phyloP scores from a whole-genome alignment of 2,888 invertebrate species.

The Diadegma fenestrale region DNA sequence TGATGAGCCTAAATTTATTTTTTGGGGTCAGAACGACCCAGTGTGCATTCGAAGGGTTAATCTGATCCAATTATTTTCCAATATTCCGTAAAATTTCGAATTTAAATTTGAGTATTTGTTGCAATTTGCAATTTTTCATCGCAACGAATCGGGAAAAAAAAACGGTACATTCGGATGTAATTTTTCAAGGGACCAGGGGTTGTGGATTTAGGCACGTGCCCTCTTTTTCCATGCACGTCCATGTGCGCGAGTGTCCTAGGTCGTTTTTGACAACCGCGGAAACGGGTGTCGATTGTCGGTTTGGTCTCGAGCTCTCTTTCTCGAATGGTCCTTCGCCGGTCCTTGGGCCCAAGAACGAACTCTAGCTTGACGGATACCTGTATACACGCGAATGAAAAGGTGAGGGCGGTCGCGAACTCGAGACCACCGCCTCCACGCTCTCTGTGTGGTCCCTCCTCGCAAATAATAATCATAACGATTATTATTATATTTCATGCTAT shows the following conservation, averaged over 20 bases:
- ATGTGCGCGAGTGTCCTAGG: conserved; percentile 23
- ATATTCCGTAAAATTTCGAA: too few relatives aligned
- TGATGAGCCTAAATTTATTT: too few relatives aligned
- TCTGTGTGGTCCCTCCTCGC: conserved; percentile 64
- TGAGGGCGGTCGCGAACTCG: conserved; percentile 66
- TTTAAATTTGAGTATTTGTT: too few relatives aligned
- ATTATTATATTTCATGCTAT: conserved; percentile 63
- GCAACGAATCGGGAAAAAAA: too few relatives aligned
- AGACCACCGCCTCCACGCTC: conserved; percentile 64
- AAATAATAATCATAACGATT: conserved; percentile 60
- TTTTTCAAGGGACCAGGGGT: background rate
- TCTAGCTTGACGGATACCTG: conserved; percentile 42
- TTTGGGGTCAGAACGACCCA: too few relatives aligned
- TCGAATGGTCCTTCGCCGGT: conserved; percentile 51
- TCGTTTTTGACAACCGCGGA: conserved; percentile 74
- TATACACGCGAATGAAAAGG: conserved; percentile 19
- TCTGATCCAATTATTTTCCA: too few relatives aligned
- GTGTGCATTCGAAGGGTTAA: too few relatives aligned
- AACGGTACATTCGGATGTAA: too few relatives aligned
- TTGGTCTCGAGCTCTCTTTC: conserved; percentile 53
- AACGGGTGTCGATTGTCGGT: conserved; percentile 79
- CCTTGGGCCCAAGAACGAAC: conserved; percentile 40
- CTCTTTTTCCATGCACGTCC: conserved; percentile 54
- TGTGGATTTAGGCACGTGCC: conserved; percentile 76
- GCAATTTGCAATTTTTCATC: too few relatives aligned